phyloP scores from a whole-genome alignment of 2,888 invertebrate genomes.

The Polydrusus cervinus region DNA sequence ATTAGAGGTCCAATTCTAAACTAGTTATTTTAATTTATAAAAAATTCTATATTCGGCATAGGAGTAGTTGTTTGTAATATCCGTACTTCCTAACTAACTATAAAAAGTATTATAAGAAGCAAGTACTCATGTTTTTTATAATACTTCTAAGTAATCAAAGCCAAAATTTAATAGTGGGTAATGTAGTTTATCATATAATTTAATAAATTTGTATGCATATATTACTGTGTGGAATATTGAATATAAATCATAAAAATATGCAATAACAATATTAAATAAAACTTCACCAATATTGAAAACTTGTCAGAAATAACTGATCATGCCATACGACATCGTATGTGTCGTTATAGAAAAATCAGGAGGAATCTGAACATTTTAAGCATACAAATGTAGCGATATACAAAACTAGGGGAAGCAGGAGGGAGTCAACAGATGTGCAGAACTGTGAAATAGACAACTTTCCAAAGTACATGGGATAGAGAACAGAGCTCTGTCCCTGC shows the following conservation, averaged over 20 bases:
- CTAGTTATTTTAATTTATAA: too few species aligned
- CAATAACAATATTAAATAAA: constrained; percentile 3
- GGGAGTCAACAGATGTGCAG: constrained; percentile 47
- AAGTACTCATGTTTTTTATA: too few species aligned
- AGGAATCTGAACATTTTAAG: constrained; percentile 30
- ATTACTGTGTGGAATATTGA: too few species aligned
- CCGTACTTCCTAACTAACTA: too few species aligned
- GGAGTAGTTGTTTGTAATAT: too few species aligned
- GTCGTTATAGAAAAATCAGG: constrained; percentile 24
- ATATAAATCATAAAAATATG: background rate
- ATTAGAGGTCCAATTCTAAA: too few species aligned
- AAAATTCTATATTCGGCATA: too few species aligned
- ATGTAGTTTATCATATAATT: too few species aligned
- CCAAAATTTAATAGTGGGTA: too few species aligned
- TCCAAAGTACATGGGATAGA: constrained; percentile 43
- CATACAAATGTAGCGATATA: constrained; percentile 43
- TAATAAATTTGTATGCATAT: background rate
- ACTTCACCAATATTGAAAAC: constrained; percentile 12
- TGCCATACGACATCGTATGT: constrained; percentile 3
- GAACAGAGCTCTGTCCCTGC: constrained; percentile 37
- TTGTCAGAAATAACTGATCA: constrained; percentile 11
- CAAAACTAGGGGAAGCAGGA: constrained; percentile 31
- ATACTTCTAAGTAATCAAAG: too few species aligned
- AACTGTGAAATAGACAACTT: constrained; percentile 52
- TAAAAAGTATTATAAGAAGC: too few species aligned